These are phyloP conservation scores for Echinometra lucunter DNA, from an alignment of 53 echinoderm and acorn worm species.

Conservation along the genomic window DNA sequence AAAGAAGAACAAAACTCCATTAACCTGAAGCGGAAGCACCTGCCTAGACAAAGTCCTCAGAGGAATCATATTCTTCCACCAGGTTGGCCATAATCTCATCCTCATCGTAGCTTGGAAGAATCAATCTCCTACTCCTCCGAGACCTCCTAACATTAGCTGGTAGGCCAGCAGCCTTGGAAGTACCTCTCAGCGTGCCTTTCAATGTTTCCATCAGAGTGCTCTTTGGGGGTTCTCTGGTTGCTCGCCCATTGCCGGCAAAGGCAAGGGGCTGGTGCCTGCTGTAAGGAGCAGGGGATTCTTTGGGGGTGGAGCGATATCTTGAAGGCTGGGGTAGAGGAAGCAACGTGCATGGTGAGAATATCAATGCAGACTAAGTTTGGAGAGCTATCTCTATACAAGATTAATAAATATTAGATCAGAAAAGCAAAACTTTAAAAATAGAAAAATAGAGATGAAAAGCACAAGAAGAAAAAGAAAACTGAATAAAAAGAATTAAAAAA, in stretches of 20 bases:
- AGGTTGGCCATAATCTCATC: slow-evolving; percentile 47
- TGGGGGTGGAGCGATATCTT: slow-evolving; percentile 60
- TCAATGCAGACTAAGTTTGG: not conserved
- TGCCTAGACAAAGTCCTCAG: slow-evolving; percentile 62
- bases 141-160: not conserved
- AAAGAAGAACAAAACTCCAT: not conserved
- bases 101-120: slow-evolving; percentile 61
- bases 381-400: too few relatives aligned
- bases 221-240: not conserved
- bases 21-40: not conserved
- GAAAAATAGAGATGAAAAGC: too few relatives aligned
- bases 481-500: too few relatives aligned
- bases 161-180: not conserved
- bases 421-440: too few relatives aligned
- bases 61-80: slow-evolving; percentile 57
- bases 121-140: slow-evolving; percentile 26
- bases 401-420: too few relatives aligned
- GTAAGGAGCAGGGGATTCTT: slow-evolving; percentile 24
- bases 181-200: not conserved
- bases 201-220: not conserved
- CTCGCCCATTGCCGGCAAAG: not conserved
- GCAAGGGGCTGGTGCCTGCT: slow-evolving; percentile 13
- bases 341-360: slow-evolving; percentile 5
- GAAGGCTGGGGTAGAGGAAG: slow-evolving; percentile 16
- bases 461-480: too few relatives aligned